phyloP scores from a whole-genome alignment of 53 echinoderm and acorn worm genomes.

The Temnopleurus reevesii region DNA sequence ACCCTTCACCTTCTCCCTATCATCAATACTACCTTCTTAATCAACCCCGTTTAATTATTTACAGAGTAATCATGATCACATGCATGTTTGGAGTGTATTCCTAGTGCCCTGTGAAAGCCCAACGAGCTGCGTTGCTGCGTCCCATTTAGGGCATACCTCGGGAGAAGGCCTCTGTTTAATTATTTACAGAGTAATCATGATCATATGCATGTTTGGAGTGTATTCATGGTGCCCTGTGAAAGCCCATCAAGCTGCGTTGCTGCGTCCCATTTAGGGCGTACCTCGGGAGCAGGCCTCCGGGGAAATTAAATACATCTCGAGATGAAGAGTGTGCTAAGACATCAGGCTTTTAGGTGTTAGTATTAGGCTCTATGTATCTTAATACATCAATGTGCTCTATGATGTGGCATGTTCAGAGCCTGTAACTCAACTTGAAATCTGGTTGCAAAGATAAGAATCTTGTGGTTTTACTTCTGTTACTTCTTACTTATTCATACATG shows the following conservation, averaged over 20 bases:
- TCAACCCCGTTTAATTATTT: conserved; percentile 3
- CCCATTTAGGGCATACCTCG: no score
- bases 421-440: no score
- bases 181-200: conserved; percentile 23
- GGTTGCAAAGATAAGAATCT: no score
- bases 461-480: no score
- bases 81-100: neutral
- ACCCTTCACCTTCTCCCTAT: neutral
- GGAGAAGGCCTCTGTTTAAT: neutral
- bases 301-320: conserved; percentile 40
- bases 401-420: no score
- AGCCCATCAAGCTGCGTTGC: neutral
- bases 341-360: neutral
- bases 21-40: neutral
- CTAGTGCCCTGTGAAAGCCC: neutral
- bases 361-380: neutral
- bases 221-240: neutral
- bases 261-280: neutral
- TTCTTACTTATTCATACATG: no score
- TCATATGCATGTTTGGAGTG: neutral
- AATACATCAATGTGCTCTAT: no score
- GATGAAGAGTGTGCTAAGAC: neutral
- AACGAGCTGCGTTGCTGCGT: neutral
- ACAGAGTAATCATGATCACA: conserved; percentile 2
- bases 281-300: neutral